phyloP scores from a whole-genome alignment of 37 sponge, comb jelly and placozoan species.

The Beroe ovata region DNA sequence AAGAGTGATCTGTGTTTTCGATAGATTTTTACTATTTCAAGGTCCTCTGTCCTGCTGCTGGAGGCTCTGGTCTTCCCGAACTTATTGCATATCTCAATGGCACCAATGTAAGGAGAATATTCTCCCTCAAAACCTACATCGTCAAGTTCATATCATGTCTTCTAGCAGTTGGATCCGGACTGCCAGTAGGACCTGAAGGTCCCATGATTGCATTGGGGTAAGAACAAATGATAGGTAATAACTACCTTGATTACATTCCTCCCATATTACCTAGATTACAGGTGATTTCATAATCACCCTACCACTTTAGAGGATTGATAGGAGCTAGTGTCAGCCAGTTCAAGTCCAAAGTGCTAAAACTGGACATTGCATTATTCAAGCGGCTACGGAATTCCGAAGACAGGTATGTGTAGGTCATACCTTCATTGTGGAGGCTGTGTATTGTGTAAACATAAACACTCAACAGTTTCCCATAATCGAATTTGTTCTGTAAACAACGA shows the following conservation, averaged over 20 bases:
- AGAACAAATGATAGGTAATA: neutral
- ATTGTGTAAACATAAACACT: too few species aligned
- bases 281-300: too few species aligned
- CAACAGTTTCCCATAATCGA: too few species aligned
- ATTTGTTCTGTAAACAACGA: too few species aligned
- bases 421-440: too few species aligned
- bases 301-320: slow-evolving; percentile 56
- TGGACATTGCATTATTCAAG: slow-evolving; percentile 65
- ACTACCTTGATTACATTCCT: slow-evolving; percentile 17
- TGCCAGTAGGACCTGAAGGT: slow-evolving; percentile 73
- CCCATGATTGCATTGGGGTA: slow-evolving; percentile 72
- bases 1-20: too few species aligned
- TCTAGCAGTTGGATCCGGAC: slow-evolving; percentile 68
- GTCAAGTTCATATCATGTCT: slow-evolving; percentile 71
- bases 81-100: slow-evolving; percentile 71
- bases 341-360: slow-evolving; percentile 55
- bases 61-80: slow-evolving; percentile 70
- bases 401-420: slow-evolving; percentile 27
- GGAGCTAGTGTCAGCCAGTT: slow-evolving; percentile 72
- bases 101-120: slow-evolving; percentile 60
- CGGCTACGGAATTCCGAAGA: slow-evolving; percentile 70
- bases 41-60: slow-evolving; percentile 68
- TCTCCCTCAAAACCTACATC: slow-evolving; percentile 68
- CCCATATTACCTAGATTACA: neutral
- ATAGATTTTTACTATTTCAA: too few species aligned